Percentiles rank a stretch among this genome's conserved stretches.
Conservation (phyloP, 2,888 invertebrate genomes). For the Eugnorisma glareosa region DNA sequence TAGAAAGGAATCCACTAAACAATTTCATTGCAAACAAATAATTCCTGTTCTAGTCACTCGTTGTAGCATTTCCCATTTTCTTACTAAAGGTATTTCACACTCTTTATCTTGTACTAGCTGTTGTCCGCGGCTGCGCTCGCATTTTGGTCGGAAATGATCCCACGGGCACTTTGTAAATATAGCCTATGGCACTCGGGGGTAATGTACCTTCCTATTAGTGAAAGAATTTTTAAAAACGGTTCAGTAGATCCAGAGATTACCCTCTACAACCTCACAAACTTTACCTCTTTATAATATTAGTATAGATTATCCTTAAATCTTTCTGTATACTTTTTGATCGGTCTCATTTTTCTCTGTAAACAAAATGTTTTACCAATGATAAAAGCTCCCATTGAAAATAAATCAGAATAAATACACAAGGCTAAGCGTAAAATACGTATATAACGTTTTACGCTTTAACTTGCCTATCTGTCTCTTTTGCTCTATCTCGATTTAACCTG, state of each 20-base stretch:
- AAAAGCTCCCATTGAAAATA: not conserved
- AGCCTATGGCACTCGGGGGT: too few relatives aligned
- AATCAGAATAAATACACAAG: not conserved
- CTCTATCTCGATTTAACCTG: not conserved
- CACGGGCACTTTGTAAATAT: too few relatives aligned
- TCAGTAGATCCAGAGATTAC: too few relatives aligned
- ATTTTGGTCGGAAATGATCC: too few relatives aligned
- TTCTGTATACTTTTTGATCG: not conserved
- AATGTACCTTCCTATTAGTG: too few relatives aligned
- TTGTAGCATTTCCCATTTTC: not conserved
- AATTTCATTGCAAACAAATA: too few relatives aligned
- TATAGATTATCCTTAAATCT: not conserved
- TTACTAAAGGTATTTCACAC: not conserved
- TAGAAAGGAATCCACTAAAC: not conserved
- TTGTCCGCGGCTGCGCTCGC: too few relatives aligned
- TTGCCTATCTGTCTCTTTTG: not conserved
- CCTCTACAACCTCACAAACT: too few relatives aligned
- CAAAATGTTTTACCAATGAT: not conserved
- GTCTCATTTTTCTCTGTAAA: not conserved
- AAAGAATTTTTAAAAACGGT: too few relatives aligned
- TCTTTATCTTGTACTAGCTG: not conserved
- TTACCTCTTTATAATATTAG: too few relatives aligned
- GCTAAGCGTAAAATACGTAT: not conserved
- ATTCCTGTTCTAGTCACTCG: not conserved
- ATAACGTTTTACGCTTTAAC: not conserved